Percentiles rank a stretch among this genome's conserved stretches.
Conservation (phyloP, 2,797 vertebrate species). For the Gambelia wislizenii region DNA sequence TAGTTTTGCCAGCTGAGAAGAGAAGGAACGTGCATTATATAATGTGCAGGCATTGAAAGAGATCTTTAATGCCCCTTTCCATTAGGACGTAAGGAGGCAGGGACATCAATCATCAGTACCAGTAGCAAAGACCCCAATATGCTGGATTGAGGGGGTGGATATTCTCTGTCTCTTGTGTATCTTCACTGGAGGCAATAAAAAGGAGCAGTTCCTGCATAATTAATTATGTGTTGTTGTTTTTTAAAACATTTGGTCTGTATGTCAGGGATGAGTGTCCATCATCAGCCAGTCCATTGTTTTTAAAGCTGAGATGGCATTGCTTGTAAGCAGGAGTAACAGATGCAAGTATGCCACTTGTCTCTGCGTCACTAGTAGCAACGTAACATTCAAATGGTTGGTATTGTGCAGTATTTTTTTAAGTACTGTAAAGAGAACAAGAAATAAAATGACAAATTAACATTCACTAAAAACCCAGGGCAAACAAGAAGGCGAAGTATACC, state of each 20-base stretch:
- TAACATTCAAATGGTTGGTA: background rate
- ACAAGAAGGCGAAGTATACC: background rate
- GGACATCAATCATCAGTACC: background rate
- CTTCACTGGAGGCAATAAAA: background rate
- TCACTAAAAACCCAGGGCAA: background rate
- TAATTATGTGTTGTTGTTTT: too few relatives aligned
- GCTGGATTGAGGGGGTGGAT: background rate
- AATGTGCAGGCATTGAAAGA: background rate
- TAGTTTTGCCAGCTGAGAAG: background rate
- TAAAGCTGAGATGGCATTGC: background rate
- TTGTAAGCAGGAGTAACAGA: background rate
- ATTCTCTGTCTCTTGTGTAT: background rate
- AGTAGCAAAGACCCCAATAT: too few relatives aligned
- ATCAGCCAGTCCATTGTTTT: background rate
- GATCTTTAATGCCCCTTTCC: background rate
- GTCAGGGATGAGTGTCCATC: too few relatives aligned
- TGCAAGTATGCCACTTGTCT: background rate
- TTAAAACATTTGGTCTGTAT: background rate
- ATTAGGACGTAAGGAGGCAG: background rate
- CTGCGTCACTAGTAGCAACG: background rate
- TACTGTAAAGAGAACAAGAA: background rate
- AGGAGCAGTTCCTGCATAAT: background rate
- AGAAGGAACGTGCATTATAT: background rate
- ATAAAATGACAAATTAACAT: background rate
- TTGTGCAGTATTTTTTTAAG: background rate